Conservation (phyloP, 1,140 invertebrate species). For the Kradibia gibbosae region DNA sequence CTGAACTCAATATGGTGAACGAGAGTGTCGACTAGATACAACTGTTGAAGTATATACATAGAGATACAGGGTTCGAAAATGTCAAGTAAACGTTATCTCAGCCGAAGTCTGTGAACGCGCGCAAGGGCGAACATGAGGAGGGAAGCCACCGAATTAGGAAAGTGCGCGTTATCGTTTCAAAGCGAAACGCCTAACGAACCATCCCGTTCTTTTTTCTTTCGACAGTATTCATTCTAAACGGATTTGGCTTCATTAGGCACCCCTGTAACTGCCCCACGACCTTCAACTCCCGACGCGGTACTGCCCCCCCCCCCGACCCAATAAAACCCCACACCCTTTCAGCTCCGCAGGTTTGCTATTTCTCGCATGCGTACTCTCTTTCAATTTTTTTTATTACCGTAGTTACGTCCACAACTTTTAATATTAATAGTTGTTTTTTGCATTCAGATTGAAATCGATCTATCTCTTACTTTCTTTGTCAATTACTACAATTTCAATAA, state of each 20-base stretch:
- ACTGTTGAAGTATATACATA: neutral
- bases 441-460: too few relatives aligned
- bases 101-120: neutral
- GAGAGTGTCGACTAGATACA: neutral
- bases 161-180: conserved; percentile 61
- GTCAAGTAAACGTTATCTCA: conserved; percentile 47
- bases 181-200: conserved; percentile 69
- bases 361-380: neutral
- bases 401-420: conserved; percentile 59
- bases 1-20: conserved; percentile 1
- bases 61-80: conserved; percentile 16
- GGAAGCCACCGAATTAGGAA: conserved; percentile 18
- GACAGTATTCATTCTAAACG: conserved; percentile 69
- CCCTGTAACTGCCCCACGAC: conserved; percentile 46
- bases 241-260: conserved; percentile 72
- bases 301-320: too few relatives aligned
- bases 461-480: neutral
- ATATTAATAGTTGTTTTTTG: neutral
- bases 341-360: neutral
- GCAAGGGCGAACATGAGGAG: neutral
- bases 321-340: neutral
- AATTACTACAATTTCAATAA: neutral
- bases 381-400: conserved; percentile 45
- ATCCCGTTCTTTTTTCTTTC: conserved; percentile 56
- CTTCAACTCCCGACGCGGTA: neutral